These are phyloP conservation scores for Myotis davidii DNA, from an alignment of 2,113 vertebrate genomes.

Conservation along the genomic window DNA sequence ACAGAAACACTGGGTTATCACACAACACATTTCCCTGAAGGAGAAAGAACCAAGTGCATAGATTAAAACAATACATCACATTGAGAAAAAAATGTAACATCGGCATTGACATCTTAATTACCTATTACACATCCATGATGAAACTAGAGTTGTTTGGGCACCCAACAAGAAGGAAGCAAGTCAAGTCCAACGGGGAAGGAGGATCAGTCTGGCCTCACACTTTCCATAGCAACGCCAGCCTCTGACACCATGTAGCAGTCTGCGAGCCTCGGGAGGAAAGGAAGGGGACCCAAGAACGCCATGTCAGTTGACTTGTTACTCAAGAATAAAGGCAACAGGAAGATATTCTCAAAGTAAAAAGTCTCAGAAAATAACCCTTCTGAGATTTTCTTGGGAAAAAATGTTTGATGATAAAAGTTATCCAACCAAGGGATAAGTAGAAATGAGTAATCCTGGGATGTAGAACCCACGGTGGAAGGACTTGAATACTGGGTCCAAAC, in stretches of 20 bases:
- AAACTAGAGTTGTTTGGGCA: neutral
- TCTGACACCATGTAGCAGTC: neutral
- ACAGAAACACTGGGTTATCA: neutral
- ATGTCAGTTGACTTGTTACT: neutral
- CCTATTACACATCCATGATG: neutral
- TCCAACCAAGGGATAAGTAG: neutral
- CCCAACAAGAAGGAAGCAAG: neutral
- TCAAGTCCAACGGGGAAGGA: neutral
- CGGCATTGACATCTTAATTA: neutral
- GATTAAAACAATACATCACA: neutral
- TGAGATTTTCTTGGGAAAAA: neutral
- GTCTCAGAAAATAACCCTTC: neutral
- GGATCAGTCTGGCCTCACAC: neutral
- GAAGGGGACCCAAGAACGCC: neutral
- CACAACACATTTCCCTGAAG: neutral
- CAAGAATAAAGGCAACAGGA: conserved; percentile 19
- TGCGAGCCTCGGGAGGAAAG: neutral
- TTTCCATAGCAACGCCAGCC: neutral
- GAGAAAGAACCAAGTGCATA: neutral
- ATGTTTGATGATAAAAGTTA: conserved; percentile 6
- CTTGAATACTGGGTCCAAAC: neutral
- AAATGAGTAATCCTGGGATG: conserved; percentile 19
- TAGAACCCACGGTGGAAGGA: neutral
- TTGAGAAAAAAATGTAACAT: neutral
- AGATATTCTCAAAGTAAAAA: conserved; percentile 32